Evolutionary conservation across 2,113 vertebrate genomes (phyloP).

Genomic region (Agapornis roseicollis): DNA sequence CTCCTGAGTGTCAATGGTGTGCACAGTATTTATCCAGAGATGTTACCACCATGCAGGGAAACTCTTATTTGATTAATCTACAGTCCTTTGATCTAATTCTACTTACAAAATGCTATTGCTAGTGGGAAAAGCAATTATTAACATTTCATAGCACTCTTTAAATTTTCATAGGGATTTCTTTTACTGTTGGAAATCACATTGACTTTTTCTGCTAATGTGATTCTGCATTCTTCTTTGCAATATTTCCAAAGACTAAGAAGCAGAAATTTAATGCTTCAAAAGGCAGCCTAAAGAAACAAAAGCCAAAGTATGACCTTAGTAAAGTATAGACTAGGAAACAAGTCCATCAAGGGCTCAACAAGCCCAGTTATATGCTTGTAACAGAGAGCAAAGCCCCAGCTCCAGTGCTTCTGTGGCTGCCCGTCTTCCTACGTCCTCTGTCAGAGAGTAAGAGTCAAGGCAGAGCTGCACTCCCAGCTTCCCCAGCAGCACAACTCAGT

Average conservation of each 20-base stretch:
- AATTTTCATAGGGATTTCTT: constrained; percentile 5
- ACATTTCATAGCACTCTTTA: constrained; percentile 16
- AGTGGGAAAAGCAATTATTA: constrained; percentile 9
- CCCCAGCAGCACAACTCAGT: not conserved
- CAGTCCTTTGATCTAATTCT: constrained; percentile 17
- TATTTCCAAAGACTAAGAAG: not conserved
- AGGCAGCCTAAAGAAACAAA: not conserved
- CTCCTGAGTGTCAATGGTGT: not conserved
- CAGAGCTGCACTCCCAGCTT: not conserved
- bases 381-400: not conserved
- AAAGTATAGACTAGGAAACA: not conserved
- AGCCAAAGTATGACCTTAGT: not conserved
- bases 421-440: accelerated
- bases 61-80: not conserved
- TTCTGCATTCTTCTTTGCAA: not conserved
- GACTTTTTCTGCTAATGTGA: not conserved
- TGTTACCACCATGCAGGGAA: not conserved
- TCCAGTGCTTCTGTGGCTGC: not conserved
- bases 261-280: not conserved
- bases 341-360: not conserved
- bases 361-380: not conserved
- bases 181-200: not conserved
- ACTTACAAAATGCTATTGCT: not conserved
- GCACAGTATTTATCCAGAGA: not conserved
- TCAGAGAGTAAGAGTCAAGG: not conserved